A percentile compares a stretch with the other conserved stretches of the same genome.
These are phyloP conservation scores for Epinotia demarniana DNA, from an alignment of 2,888 invertebrate genomes.

Conservation along the genomic window DNA sequence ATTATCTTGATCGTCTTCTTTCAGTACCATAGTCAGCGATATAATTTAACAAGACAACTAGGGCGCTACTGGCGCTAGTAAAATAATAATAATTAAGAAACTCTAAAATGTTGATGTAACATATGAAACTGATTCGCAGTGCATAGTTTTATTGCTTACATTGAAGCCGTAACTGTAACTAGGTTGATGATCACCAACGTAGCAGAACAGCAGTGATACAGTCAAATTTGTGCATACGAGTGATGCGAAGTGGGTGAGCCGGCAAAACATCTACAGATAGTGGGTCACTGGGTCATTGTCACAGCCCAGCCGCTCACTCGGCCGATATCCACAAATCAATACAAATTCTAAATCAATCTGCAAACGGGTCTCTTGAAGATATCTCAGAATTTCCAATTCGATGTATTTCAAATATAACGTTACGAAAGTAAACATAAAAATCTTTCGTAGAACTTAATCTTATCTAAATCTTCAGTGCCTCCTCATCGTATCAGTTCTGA, in stretches of 20 bases:
- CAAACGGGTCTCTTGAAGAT: neutral
- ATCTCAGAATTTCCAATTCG: conserved; percentile 15
- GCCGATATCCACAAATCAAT: conserved; percentile 22
- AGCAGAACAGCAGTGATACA: conserved; percentile 17
- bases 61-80: neutral
- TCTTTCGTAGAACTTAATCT: conserved; percentile 40
- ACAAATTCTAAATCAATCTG: conserved; percentile 15
- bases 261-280: conserved; percentile 55
- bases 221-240: conserved; percentile 63
- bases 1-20: neutral
- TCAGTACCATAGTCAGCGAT: neutral
- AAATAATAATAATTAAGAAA: conserved; percentile 12
- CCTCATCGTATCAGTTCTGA: conserved; percentile 33
- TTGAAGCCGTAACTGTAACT: conserved; percentile 35
- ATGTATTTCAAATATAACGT: conserved; percentile 14
- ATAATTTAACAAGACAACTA: too few species aligned
- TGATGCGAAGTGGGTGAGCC: conserved; percentile 51
- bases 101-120: conserved; percentile 8
- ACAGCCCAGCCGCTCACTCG: conserved; percentile 50
- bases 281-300: conserved; percentile 77
- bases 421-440: conserved; percentile 19
- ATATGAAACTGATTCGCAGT: neutral
- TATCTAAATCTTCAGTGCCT: conserved; percentile 32
- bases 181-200: conserved; percentile 36
- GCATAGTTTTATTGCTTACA: conserved; percentile 21